phyloP scores from a whole-genome alignment of 2,888 invertebrate genomes.

The Drosophila flavopinicola region DNA sequence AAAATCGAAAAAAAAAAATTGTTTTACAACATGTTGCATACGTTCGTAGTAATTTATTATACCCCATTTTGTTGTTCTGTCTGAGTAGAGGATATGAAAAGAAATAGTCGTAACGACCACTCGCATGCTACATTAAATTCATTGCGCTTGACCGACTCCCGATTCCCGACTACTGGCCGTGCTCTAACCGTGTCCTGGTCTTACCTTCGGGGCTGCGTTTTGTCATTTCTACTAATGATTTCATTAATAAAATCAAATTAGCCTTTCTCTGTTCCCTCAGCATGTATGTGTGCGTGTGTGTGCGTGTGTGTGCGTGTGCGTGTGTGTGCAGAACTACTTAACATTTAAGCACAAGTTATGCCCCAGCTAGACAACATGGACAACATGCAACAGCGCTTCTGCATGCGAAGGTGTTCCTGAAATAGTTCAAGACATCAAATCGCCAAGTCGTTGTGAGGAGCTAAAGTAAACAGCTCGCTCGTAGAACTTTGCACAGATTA shows the following conservation, averaged over 20 bases:
- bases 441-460: neutral
- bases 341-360: slow-evolving; percentile 56
- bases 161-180: slow-evolving; percentile 13
- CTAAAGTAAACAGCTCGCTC: neutral
- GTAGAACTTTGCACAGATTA: neutral
- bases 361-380: slow-evolving; percentile 6
- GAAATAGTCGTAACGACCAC: slow-evolving; percentile 30
- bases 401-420: slow-evolving; percentile 24
- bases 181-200: slow-evolving; percentile 16
- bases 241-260: slow-evolving; percentile 63
- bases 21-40: neutral
- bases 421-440: neutral
- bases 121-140: slow-evolving; percentile 58
- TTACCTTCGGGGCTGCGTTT: slow-evolving; percentile 43
- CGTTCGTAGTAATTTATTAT: too few relatives aligned
- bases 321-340: slow-evolving; percentile 39
- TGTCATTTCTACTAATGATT: slow-evolving; percentile 59
- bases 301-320: neutral
- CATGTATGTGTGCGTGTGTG: neutral
- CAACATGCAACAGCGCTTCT: slow-evolving; percentile 35
- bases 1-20: neutral
- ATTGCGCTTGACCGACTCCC: slow-evolving; percentile 34
- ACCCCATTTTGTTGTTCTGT: neutral
- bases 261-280: neutral
- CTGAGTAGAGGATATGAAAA: slow-evolving; percentile 23